Conservation (phyloP, 2,797 vertebrate species). For the Anguilla anguilla region DNA sequence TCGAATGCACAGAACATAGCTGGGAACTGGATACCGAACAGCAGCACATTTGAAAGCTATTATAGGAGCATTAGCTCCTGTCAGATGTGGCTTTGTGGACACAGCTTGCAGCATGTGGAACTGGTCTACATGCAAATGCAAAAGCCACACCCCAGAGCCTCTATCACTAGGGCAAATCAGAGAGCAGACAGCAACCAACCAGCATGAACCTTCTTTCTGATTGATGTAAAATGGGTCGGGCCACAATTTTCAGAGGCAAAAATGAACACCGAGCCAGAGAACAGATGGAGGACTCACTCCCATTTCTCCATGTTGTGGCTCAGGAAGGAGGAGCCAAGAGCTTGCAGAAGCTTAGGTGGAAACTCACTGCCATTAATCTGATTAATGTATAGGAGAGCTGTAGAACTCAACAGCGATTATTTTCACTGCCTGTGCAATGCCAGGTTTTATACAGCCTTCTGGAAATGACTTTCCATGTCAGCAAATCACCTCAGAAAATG, state of each 20-base stretch:
- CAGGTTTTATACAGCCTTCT: background rate
- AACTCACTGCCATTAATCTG: conserved; percentile 1
- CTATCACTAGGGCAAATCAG: background rate
- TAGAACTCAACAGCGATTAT: conserved; percentile 7
- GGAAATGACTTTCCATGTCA: background rate
- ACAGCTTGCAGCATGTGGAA: background rate
- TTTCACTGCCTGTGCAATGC: background rate
- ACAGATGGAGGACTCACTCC: background rate
- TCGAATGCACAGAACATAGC: background rate
- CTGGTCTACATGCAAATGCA: background rate
- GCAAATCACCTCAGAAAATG: background rate
- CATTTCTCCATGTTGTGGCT: background rate
- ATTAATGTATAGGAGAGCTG: background rate
- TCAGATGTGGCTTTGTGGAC: conserved; percentile 20
- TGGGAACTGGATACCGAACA: background rate
- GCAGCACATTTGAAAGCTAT: background rate
- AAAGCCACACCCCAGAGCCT: background rate
- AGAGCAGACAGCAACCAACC: background rate
- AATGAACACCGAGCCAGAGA: background rate
- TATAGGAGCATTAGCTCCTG: background rate
- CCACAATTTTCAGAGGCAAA: background rate
- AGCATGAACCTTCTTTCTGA: background rate
- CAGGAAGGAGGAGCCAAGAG: background rate
- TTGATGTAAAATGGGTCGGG: background rate
- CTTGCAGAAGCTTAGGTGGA: background rate